Evolutionary conservation across 2,888 invertebrate species (phyloP).

Genomic region (Rhopalosiphum nymphaeae): DNA sequence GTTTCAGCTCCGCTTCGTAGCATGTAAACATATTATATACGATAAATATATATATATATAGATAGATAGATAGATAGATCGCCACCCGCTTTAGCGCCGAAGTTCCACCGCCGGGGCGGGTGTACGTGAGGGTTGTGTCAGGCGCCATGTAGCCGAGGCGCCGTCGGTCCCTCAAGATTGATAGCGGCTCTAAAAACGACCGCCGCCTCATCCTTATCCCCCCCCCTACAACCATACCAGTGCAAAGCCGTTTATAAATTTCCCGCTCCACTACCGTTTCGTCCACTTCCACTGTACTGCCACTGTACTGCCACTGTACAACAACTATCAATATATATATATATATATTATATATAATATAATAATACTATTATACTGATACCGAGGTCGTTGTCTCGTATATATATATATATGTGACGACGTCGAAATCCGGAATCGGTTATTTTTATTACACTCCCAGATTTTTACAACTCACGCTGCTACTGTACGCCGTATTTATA

Average conservation of each 20-base stretch:
- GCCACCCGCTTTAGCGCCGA: constrained; percentile 6
- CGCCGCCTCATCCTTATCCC: not conserved
- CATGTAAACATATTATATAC: not conserved
- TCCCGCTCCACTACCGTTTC: not conserved
- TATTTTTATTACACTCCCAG: constrained; percentile 39
- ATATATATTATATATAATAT: not conserved
- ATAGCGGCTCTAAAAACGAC: constrained; percentile 58
- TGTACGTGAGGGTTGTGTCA: constrained; percentile 38
- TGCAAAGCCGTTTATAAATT: not conserved
- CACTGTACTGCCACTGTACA: not conserved
- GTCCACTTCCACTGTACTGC: not conserved
- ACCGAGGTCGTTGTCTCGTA: constrained; percentile 31
- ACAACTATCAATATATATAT: not conserved
- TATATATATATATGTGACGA: not conserved
- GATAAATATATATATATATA: not conserved
- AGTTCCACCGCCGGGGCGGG: constrained; percentile 31
- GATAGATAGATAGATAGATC: not conserved
- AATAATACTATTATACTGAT: constrained; percentile 7
- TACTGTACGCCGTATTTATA: not conserved
- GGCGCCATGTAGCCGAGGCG: constrained; percentile 64
- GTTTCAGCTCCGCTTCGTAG: not conserved
- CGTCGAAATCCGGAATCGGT: constrained; percentile 20
- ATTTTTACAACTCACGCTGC: constrained; percentile 2
- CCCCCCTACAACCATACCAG: not conserved
- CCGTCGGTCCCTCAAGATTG: constrained; percentile 63